Evolutionary conservation across 2,797 vertebrate species (phyloP).

Genomic region (Dicrostonyx torquatus): DNA sequence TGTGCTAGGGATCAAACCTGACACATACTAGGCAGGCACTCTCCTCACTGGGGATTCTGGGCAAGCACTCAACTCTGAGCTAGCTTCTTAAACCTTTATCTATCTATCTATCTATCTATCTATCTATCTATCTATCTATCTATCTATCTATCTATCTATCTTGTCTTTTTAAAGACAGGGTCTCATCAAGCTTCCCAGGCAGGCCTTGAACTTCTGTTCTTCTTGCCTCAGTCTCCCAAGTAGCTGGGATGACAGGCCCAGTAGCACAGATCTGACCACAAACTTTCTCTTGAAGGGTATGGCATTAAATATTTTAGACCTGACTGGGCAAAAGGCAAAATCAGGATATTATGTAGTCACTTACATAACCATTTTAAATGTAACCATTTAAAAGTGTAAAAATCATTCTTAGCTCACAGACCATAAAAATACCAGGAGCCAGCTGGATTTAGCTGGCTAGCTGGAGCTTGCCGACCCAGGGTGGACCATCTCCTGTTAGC

Average conservation of each 20-base stretch:
- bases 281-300: background rate
- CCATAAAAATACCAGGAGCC: background rate
- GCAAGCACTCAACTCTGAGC: background rate
- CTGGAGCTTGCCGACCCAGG: background rate
- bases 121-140: background rate
- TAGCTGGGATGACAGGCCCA: background rate
- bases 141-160: background rate
- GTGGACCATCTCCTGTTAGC: background rate
- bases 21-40: background rate
- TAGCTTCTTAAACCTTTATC: background rate
- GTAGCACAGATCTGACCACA: background rate
- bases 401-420: constrained; percentile 33
- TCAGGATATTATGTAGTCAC: background rate
- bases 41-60: background rate
- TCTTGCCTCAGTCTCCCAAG: background rate
- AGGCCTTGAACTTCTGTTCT: background rate
- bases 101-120: too few species aligned
- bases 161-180: background rate
- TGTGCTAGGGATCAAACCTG: background rate
- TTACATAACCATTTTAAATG: constrained; percentile 41
- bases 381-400: constrained; percentile 52
- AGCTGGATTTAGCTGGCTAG: background rate
- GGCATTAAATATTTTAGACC: constrained; percentile 12
- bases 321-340: constrained; percentile 5
- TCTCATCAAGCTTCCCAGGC: background rate